These are phyloP conservation scores for Thymelicus acteon DNA, from an alignment of 2,888 invertebrate genomes.

Conservation along the genomic window DNA sequence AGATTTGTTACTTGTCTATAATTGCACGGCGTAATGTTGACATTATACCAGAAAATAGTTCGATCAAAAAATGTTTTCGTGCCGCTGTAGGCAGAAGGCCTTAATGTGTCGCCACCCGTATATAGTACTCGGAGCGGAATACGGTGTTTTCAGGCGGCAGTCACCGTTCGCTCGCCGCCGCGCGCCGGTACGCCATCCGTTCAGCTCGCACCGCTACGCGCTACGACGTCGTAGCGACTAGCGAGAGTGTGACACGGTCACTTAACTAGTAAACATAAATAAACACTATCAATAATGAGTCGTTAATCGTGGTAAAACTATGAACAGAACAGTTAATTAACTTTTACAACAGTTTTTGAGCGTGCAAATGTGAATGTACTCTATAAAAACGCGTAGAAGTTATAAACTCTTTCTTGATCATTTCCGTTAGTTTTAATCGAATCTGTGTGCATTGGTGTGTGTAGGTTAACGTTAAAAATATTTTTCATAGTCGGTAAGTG, in stretches of 20 bases:
- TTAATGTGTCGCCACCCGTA: constrained; percentile 8
- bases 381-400: neutral
- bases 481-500: neutral
- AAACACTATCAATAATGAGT: neutral
- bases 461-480: neutral
- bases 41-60: too few species aligned
- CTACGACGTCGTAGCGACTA: constrained; percentile 54
- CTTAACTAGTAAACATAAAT: constrained; percentile 1
- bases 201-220: constrained; percentile 52
- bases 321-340: neutral
- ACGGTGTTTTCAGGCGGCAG: constrained; percentile 49
- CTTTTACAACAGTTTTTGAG: neutral
- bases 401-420: neutral
- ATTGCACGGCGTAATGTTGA: too few species aligned
- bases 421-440: neutral
- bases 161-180: constrained; percentile 57
- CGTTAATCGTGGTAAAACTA: neutral
- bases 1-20: too few species aligned
- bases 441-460: neutral
- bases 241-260: constrained; percentile 12
- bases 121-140: constrained; percentile 9
- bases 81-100: neutral
- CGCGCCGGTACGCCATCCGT: constrained; percentile 48
- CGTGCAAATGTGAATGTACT: neutral
- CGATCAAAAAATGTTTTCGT: neutral